Evolutionary conservation across 1,140 invertebrate species (phyloP).

Genomic region (honey bee (Apis mellifera)): DNA sequence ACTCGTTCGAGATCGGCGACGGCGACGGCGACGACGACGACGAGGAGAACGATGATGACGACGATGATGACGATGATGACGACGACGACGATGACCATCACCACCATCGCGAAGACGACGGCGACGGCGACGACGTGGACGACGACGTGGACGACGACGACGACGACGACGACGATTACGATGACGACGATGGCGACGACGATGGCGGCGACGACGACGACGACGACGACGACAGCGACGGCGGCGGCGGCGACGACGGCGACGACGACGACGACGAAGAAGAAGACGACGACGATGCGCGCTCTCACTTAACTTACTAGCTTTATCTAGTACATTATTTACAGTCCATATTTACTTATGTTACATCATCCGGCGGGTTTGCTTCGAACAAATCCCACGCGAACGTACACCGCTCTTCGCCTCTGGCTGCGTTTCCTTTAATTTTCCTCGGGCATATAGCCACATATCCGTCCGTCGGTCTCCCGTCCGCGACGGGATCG

Average conservation of each 20-base stretch:
- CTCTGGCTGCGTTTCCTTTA: slow-evolving; percentile 46
- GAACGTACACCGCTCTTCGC: slow-evolving; percentile 69
- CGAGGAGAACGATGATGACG: slow-evolving; percentile 13
- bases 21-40: slow-evolving; percentile 35
- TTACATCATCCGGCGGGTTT: slow-evolving; percentile 79
- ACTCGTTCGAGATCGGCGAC: neutral
- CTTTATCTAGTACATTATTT: slow-evolving; percentile 81
- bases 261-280: slow-evolving; percentile 33
- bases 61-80: slow-evolving; percentile 32
- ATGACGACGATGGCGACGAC: slow-evolving; percentile 11
- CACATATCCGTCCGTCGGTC: slow-evolving; percentile 46
- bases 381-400: slow-evolving; percentile 74
- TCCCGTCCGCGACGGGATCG: neutral
- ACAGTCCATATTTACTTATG: slow-evolving; percentile 82
- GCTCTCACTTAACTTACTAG: slow-evolving; percentile 79
- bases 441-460: slow-evolving; percentile 39
- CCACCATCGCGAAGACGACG: neutral
- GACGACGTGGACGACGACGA: neutral
- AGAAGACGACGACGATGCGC: slow-evolving; percentile 53
- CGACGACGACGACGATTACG: slow-evolving; percentile 42
- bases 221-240: slow-evolving; percentile 31
- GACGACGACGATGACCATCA: neutral
- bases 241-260: neutral
- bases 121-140: slow-evolving; percentile 23
- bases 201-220: neutral